Percentiles rank a stretch among this genome's conserved stretches.
Conservation (phyloP, 2,797 vertebrate genomes). For the Brachyrhaphis roseni region DNA sequence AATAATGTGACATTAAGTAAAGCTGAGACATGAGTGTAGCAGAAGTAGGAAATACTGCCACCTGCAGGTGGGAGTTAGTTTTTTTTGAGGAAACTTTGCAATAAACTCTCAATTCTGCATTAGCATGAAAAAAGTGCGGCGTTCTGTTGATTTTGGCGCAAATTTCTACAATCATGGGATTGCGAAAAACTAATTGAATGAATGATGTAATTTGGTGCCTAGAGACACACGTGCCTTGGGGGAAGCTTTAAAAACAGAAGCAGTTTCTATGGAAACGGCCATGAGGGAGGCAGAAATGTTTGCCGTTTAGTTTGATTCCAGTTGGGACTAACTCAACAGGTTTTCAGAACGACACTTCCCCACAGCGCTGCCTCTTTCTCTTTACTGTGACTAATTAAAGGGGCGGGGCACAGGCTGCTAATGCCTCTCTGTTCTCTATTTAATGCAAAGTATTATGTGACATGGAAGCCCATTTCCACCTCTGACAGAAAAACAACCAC, state of each 20-base stretch:
- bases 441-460: neutral
- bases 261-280: neutral
- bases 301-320: neutral
- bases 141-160: too few species aligned
- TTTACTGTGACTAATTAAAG: neutral
- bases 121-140: too few species aligned
- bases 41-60: too few species aligned
- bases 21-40: too few species aligned
- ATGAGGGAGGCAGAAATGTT: neutral
- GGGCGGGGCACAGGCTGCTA: neutral
- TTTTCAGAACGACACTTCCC: neutral
- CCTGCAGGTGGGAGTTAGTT: too few species aligned
- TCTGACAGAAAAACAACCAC: too few species aligned
- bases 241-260: neutral
- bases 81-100: too few species aligned
- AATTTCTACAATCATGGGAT: too few species aligned
- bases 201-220: too few species aligned
- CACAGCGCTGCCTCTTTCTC: neutral
- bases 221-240: neutral
- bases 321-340: neutral
- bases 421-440: neutral
- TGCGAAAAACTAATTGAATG: too few species aligned
- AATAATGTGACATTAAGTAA: too few species aligned
- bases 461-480: neutral
- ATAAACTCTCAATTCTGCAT: too few species aligned